Conservation (phyloP, 2,797 vertebrate species). For the Pipistrellus nathusii region DNA sequence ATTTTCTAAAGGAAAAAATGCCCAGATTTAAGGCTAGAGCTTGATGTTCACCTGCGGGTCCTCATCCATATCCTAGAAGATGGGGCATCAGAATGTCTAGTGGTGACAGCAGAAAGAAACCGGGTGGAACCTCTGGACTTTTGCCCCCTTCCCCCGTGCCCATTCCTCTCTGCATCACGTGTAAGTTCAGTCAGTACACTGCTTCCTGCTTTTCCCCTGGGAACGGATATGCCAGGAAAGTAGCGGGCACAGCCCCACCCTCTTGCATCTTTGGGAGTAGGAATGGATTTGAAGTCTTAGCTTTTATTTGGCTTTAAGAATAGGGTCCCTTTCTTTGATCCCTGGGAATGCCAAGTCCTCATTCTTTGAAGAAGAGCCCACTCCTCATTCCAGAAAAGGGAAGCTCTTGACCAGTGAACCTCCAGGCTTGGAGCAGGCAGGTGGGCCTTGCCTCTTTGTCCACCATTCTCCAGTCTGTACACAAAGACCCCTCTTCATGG, state of each 20-base stretch:
- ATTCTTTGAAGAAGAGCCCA: not conserved
- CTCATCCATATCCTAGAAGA: not conserved
- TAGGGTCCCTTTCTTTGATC: not conserved
- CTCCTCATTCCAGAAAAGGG: too few species aligned
- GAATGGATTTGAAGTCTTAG: not conserved
- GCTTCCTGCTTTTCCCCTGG: not conserved
- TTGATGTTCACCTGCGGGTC: not conserved
- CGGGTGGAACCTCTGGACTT: slow-evolving; percentile 70
- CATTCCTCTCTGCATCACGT: not conserved
- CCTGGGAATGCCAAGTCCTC: fast-evolving
- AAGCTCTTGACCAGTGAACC: not conserved
- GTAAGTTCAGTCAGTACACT: not conserved
- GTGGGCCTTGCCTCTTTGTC: not conserved
- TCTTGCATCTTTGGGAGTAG: not conserved
- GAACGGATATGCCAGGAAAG: not conserved
- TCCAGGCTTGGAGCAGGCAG: not conserved
- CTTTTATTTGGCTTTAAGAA: not conserved
- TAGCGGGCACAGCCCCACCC: fast-evolving
- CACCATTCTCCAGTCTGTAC: not conserved
- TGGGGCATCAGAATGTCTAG: not conserved
- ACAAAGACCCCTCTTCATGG: not conserved
- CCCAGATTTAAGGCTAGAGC: not conserved
- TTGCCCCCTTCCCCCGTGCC: not conserved
- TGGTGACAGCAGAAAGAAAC: not conserved
- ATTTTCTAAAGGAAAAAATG: not conserved